Base-by-base conservation (phyloP, 2,888 invertebrate genomes). In the Dugesia japonica region DNA sequence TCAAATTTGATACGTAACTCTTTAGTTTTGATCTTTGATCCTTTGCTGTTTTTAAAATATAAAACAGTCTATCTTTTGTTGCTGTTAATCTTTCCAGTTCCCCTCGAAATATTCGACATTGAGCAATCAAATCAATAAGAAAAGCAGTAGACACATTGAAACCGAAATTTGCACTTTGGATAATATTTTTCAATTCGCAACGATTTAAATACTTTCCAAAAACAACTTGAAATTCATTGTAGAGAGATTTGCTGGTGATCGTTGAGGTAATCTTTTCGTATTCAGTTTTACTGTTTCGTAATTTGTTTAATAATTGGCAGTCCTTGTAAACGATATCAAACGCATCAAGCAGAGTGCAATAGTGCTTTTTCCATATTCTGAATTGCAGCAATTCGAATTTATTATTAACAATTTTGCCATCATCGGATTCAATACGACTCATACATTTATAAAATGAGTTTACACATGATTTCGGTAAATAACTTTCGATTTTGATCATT, bases 321-420 rank as follows among this genome's bases (percentile, higher is more conserved):
- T 75, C 75, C 56, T 71, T 71, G 26, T 72, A 75, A 9, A 75
- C 17, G 20, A 75, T 71, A 75, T 75, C 75, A 26, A 75, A 27
- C 1, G 71, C 75, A 27, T 75, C 75, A 26, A 75, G 26, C 27
- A 75, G 26, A 71, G 26, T 75, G 26, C 27, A 56, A 75, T 75
- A 75, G 26, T 71, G 75, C 1, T 56, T 42, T 20, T 75, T 75
- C 75, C 75, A 75, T 26, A 23, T 17, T 26, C 28, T 75, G 7
- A 38, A 38, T 38, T 42, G 71, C 7, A 75, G 23, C 9, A 26
- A 75, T 4, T n/a, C 28, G 28, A 27, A 71, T 23, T 26, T 71
- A 4, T 28, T 26, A 20, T 72, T 42, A 73, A 7, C 26, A 7
- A 75, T 71, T 20, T 33, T 38, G 4, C 17, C 23, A 13, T 74